Evolutionary conservation across 2,797 vertebrate genomes (phyloP), one percentile per base, ranked within the genome.

Genomic region (Ara ararauna): DNA sequence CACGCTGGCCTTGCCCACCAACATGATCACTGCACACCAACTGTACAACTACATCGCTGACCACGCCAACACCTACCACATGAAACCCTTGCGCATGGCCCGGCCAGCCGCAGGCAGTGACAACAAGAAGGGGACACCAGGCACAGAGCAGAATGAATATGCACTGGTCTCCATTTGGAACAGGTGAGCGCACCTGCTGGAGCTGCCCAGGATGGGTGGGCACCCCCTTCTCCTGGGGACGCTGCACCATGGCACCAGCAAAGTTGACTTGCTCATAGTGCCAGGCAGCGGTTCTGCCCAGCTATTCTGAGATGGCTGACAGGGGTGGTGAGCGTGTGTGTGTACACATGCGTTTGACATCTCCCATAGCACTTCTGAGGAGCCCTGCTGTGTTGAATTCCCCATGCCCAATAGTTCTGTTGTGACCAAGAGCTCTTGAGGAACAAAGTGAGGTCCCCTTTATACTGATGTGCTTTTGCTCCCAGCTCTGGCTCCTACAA

Each of bases 11-110:
- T 97, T 99, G 64, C 98, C 99, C 64, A 99, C 99, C 18, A 99
- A 99, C 65, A 99, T 99, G 98, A 99, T 99, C 68, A 99, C 99
- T 2, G 99, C 99, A 11, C 99, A 99, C 95, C 99, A 99, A 98
- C 98, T 99, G 14, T 99, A 99, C 97, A 99, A 99, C 97, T 99
- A 99, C 90, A 99, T 99, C 5, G 99, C 99, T 1, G 99, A 99
- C 97, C 99, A 99, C 0, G 99, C 99, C 91, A 98, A 98, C 93
- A 99, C 98, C 62, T 99, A 99, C 50, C 98, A 98, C 95, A 99
- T 99, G 99, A 99, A 99, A 97, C 99, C 99, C 0, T 76, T 99
- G 9, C 98, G 99, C 53, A 99, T 99, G 99, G 99, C 98, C 86
- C 99, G 99, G 62, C 96, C 98, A 0, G 94, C 98, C 22, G 96